A percentile compares a stretch with the other conserved stretches of the same genome.
Evolutionary conservation across 2,113 vertebrate species (phyloP).

Genomic region (Piliocolobus tephrosceles): DNA sequence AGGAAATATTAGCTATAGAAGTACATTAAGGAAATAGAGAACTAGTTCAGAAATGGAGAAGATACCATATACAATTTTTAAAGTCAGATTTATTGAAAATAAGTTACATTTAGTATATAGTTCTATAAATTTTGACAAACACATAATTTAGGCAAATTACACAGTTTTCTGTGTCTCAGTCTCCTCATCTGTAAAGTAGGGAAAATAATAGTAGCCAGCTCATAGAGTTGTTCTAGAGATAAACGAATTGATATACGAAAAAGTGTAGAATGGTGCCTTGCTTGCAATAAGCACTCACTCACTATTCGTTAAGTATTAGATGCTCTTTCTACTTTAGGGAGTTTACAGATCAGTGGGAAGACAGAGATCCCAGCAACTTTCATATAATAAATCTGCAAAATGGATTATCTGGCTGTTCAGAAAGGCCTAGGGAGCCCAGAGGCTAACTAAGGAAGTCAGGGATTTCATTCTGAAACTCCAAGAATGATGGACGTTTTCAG

Average conservation of each 20-base stretch:
- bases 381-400: background rate
- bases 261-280: background rate
- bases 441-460: background rate
- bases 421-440: background rate
- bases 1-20: background rate
- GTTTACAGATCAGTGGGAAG: background rate
- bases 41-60: constrained; percentile 1
- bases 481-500: background rate
- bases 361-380: background rate
- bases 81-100: background rate
- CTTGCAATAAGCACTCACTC: background rate
- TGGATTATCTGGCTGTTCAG: background rate
- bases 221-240: background rate
- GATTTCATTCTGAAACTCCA: background rate
- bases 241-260: background rate
- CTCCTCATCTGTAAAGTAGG: background rate
- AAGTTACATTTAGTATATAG: background rate
- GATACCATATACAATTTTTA: background rate
- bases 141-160: background rate
- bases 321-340: background rate
- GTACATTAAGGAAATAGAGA: background rate
- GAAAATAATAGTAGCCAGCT: background rate
- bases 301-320: background rate
- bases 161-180: background rate
- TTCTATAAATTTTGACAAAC: background rate